Base-by-base conservation (phyloP, 2,113 vertebrate species). In the Narcine bancroftii region DNA sequence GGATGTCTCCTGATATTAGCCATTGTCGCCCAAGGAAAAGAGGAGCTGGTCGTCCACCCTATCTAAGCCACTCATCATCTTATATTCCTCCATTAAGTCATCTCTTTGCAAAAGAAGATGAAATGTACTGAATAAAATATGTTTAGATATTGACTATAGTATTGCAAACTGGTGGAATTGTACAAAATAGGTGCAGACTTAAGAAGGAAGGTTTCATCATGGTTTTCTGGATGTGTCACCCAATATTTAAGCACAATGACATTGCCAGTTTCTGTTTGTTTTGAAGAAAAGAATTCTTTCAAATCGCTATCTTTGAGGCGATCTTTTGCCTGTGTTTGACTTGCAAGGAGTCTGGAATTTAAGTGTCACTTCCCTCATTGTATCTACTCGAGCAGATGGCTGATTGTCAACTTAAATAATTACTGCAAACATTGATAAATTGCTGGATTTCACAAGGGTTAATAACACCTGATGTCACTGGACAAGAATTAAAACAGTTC, bases 401-500 rank as follows among this genome's bases (percentile, higher is more conserved):
- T 69, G 89, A 33, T 1, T 91, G 89, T 91, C 65, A 91, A 9
- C 63, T 91, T 91, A 91, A 91, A 91, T 91, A 91, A 91, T 91
- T 66, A 69, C 89, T 71, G 39, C 63, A 69, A 91, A 69, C 47
- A 91, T 69, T 91, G 89, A 91, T 91, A 91, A 36, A 91, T 69
- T 45, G 89, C 89, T 91, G 13, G 65, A 47, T 91, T 91, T 91
- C 89, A 69, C 89, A 33, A 91, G 89, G 89, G 89, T 91, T 91
- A 91, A 91, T 26, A 91, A 47, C 26, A 91, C 65, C 89, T 91
- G 63, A 91, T 91, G 89, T 91, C 89, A 91, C 39, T 17, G 89
- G 89, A 69, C 65, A 69, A 91, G 65, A 69, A 91, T 91, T 91
- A 91, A 91, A 91, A 91, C 65, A 91, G 69, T 91, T 91, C 65